Evolutionary conservation across 2,888 invertebrate species (phyloP), one percentile per base, ranked within the genome.

Genomic region (Acanthosepion pharaonis): DNA sequence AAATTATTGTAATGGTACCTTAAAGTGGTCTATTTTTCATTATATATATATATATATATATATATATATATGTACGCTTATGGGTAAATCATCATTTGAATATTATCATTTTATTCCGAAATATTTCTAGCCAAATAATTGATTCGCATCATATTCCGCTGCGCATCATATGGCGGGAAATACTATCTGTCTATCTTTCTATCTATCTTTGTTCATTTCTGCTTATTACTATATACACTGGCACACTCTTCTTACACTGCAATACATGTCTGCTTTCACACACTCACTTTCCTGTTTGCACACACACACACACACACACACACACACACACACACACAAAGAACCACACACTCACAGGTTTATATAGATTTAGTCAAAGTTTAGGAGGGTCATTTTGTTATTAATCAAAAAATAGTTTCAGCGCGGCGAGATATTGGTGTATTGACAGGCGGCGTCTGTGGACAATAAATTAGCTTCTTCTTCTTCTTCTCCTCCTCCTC

Each of bases 401-500:
- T 78, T 78, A 78, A 78, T 78, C 78, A n/a, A 78, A n/a, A 42
- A n/a, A 78, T 78, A n/a, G n/a, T 78, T 78, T n/a, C 78, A 78
- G 78, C 20, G 78, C 78, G 15, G 78, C 78, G 78, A 78, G n/a
- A 78, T 78, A 78, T 78, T n/a, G 78, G n/a, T 78, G 78, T 78
- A 78, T n/a, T 78, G 78, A 78, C 78, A 78, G 78, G 33, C 78
- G n/a, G 78, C n/a, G 78, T 78, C 78, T 78, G 78, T 78, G 78
- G n/a, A n/a, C 78, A 78, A 78, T 78, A 78, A 78, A 78, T 78
- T 78, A 78, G n/a, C 78, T 78, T 33, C 78, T 78, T n/a, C 78
- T n/a, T 23, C 42, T 42, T 3, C 42, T 42, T 3, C 42, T 78
- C 78, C 78, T n/a, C n/a, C n/a, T 15, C 11, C 78, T 33, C 0